Conservation (phyloP, 2,113 vertebrate genomes). For the Carassius auratus region DNA sequence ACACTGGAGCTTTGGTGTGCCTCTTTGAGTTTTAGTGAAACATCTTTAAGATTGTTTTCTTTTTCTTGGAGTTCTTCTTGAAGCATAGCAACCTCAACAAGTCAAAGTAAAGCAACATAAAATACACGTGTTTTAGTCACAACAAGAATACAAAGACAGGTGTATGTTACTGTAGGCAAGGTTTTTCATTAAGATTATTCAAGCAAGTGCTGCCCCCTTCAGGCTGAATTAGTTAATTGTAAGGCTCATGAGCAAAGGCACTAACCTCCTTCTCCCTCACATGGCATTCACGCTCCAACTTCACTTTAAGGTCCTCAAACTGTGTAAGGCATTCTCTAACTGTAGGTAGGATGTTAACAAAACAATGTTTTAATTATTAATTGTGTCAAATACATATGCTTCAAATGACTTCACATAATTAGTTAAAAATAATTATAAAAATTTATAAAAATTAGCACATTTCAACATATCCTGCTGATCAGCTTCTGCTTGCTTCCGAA, state of each 20-base stretch:
- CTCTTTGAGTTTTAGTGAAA: constrained; percentile 76
- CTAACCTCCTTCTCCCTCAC: constrained; percentile 85
- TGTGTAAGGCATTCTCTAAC: constrained; percentile 84
- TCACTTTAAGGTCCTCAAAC: constrained; percentile 78
- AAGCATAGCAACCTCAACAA: constrained; percentile 78
- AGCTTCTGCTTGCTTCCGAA: constrained; percentile 81
- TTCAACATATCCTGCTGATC: constrained; percentile 82
- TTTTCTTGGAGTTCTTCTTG: constrained; percentile 73
- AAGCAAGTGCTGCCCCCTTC: constrained; percentile 22
- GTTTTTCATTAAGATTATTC: background rate
- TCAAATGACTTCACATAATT: background rate
- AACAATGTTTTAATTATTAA: background rate
- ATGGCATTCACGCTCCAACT: constrained; percentile 75
- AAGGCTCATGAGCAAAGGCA: constrained; percentile 13
- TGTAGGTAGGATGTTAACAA: constrained; percentile 67
- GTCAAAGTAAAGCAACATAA: background rate
- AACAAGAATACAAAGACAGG: background rate
- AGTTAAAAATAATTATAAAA: background rate
- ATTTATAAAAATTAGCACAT: constrained; percentile 65
- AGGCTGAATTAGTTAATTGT: background rate
- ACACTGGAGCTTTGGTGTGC: constrained; percentile 72
- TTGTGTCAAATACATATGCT: background rate
- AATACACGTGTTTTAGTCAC: constrained; percentile 24
- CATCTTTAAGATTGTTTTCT: constrained; percentile 75
- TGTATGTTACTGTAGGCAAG: background rate